phyloP scores from a whole-genome alignment of 2,113 vertebrate species.

The Stigmatopora nigra region DNA sequence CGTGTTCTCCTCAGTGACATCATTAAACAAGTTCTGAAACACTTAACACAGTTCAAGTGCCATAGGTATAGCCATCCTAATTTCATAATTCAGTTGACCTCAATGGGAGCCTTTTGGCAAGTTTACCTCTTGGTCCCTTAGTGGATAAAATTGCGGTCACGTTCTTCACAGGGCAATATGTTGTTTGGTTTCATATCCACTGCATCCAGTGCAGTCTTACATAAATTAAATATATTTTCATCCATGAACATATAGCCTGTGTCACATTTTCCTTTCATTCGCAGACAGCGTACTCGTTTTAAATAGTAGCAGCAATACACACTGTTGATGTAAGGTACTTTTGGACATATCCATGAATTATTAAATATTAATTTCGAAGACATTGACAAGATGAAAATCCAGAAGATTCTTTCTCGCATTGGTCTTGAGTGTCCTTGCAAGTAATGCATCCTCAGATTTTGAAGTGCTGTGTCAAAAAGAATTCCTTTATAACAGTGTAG shows the following conservation, averaged over 20 bases:
- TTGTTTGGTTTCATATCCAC: slow-evolving; percentile 32
- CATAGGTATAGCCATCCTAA: slow-evolving; percentile 8
- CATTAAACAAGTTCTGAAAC: slow-evolving; percentile 35
- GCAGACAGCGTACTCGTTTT: slow-evolving; percentile 49
- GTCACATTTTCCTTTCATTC: slow-evolving; percentile 43
- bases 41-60: slow-evolving; percentile 32
- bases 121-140: slow-evolving; percentile 12
- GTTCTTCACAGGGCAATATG: slow-evolving; percentile 15
- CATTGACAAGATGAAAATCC: slow-evolving; percentile 27
- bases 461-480: slow-evolving; percentile 88
- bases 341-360: slow-evolving; percentile 21
- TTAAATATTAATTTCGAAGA: slow-evolving; percentile 57
- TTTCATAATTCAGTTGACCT: not conserved
- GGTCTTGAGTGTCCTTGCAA: slow-evolving; percentile 63
- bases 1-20: too few species aligned
- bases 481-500: slow-evolving; percentile 80
- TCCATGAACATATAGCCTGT: slow-evolving; percentile 18
- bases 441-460: slow-evolving; percentile 84
- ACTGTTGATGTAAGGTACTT: slow-evolving; percentile 45
- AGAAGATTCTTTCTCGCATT: slow-evolving; percentile 27
- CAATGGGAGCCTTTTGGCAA: slow-evolving; percentile 2
- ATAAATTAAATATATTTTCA: slow-evolving; percentile 27
- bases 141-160: slow-evolving; percentile 20
- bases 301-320: slow-evolving; percentile 67
- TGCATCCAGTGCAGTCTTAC: slow-evolving; percentile 56